These are phyloP conservation scores for Ovibos moschatus DNA, from an alignment of 2,113 vertebrate genomes.

Conservation along the genomic window DNA sequence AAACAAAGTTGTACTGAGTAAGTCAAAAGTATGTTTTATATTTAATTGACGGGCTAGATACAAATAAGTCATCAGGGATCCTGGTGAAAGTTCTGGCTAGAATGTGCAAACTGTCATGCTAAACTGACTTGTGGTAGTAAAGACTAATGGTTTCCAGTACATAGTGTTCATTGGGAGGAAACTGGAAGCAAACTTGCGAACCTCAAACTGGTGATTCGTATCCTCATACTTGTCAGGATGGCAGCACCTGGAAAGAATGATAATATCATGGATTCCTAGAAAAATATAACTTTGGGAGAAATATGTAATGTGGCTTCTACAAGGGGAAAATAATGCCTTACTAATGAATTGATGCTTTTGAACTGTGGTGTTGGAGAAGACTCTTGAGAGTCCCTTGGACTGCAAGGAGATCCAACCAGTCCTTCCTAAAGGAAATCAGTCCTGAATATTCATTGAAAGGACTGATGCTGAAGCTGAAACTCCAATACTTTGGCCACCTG, in stretches of 20 bases:
- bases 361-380: background rate
- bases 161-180: conserved; percentile 54
- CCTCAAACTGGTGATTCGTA: background rate
- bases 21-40: conserved; percentile 2
- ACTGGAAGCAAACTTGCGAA: conserved; percentile 36
- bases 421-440: background rate
- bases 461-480: background rate
- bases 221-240: conserved; percentile 39
- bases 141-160: conserved; percentile 59
- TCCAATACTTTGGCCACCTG: background rate
- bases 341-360: background rate
- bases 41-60: conserved; percentile 40
- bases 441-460: background rate
- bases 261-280: conserved; percentile 14
- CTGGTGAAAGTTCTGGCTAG: conserved; percentile 51
- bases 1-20: background rate
- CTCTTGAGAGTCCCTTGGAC: background rate
- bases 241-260: conserved; percentile 47
- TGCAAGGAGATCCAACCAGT: background rate
- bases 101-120: conserved; percentile 48
- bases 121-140: conserved; percentile 58
- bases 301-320: background rate
- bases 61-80: conserved; percentile 53
- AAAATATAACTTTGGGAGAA: conserved; percentile 5
- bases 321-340: background rate